Evolutionary conservation across 2,888 invertebrate species (phyloP), one percentile per base, ranked within the genome.

Genomic region (Drosophila anomalata): DNA sequence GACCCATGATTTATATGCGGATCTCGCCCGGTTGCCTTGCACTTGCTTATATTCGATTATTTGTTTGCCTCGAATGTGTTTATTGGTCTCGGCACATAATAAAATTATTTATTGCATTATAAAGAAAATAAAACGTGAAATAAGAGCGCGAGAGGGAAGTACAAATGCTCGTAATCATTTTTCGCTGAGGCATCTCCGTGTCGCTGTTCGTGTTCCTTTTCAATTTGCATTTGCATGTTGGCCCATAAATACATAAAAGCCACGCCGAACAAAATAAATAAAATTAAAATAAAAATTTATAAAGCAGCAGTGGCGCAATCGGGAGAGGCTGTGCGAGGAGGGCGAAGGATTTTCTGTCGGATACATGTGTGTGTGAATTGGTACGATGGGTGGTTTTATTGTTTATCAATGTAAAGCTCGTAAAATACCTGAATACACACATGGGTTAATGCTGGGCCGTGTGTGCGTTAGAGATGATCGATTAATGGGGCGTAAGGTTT

Each of bases 81-180:
- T 82, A 82, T 79, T 75, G 76, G 67, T 69, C 71, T 77, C 70
- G 67, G 76, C 80, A 77, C 78, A 78, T 78, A 86, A 86, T 86
- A 87, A 86, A 86, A 85, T 79, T 85, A 81, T 86, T 86, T 86
- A 86, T 86, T 87, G 76, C 85, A 82, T 82, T 86, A 87, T 87
- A 85, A 85, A 55, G 51, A 52, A 62, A 79, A 78, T 71, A 39
- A 48, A 67, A 29, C 22, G 53, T 36, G 24, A 50, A 36, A 24
- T 26, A 54, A 54, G 54, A 54, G 46, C 4, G 11, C 24, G 9
- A 29, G 50, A 20, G 31, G 51, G 36, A 31, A 73, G 75, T 74
- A 69, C 77, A 79, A 66, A 69, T 68, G 51, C 62, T 67, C 68
- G 78, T 83, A 83, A 86, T 80, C 75, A 80, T 76, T 75, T 75